Conservation (phyloP, 2,113 vertebrate species). For the Saguinus imperator region DNA sequence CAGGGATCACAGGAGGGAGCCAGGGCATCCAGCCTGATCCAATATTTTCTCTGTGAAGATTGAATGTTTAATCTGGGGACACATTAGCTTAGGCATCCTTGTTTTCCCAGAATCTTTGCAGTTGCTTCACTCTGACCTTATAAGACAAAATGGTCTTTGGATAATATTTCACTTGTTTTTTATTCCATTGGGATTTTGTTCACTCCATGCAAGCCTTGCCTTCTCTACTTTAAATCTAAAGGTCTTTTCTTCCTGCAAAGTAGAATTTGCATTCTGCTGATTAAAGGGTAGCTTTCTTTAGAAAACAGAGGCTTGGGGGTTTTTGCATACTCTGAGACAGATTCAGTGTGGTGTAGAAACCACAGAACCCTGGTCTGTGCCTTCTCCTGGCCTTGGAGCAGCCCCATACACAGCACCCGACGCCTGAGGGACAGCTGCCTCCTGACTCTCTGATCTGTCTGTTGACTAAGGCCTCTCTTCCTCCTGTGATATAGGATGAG, state of each 20-base stretch:
- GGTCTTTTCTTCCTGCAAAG: neutral
- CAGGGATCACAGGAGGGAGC: too few species aligned
- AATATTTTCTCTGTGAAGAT: too few species aligned
- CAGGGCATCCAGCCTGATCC: too few species aligned
- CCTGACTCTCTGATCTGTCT: neutral
- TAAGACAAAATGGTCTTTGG: neutral
- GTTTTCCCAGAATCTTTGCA: neutral
- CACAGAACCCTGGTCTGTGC: neutral
- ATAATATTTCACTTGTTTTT: neutral
- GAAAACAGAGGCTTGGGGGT: neutral
- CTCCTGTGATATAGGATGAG: accelerated
- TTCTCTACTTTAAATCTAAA: neutral
- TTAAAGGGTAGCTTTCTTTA: neutral
- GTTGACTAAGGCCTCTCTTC: neutral
- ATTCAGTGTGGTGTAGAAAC: neutral
- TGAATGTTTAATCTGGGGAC: neutral
- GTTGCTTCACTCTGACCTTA: neutral
- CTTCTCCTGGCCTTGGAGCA: neutral
- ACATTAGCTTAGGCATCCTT: too few species aligned
- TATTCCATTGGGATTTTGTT: neutral
- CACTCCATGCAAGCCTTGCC: neutral
- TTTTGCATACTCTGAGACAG: neutral
- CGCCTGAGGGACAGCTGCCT: neutral
- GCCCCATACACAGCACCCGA: accelerated
- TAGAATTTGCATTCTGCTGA: neutral